A percentile compares a stretch with the other conserved stretches of the same genome.
Conservation (phyloP, 2,797 vertebrate genomes). For the Sparus aurata region DNA sequence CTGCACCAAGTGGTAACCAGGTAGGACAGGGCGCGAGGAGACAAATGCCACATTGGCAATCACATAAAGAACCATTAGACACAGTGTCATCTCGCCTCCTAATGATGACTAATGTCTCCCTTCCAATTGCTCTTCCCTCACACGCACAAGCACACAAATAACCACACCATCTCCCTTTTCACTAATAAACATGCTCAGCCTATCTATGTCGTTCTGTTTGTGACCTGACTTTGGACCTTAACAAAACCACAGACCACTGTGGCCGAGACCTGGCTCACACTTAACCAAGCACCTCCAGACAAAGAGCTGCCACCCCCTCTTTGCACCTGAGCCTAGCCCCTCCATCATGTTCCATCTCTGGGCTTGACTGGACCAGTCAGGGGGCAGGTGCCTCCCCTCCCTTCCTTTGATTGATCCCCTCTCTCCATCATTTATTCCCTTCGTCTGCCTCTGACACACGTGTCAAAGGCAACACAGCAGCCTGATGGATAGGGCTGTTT, state of each 20-base stretch:
- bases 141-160: constrained; percentile 28
- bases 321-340: constrained; percentile 85
- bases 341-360: constrained; percentile 85
- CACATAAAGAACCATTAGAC: constrained; percentile 91
- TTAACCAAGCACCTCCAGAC: constrained; percentile 78
- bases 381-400: constrained; percentile 81
- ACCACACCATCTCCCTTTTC: constrained; percentile 7
- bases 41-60: constrained; percentile 92
- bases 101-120: constrained; percentile 97
- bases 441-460: constrained; percentile 79
- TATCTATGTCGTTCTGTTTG: constrained; percentile 24
- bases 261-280: constrained; percentile 65
- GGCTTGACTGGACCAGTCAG: constrained; percentile 81
- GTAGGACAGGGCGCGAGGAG: constrained; percentile 90
- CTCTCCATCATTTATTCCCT: constrained; percentile 84
- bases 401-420: constrained; percentile 84
- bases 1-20: constrained; percentile 88
- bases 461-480: constrained; percentile 81
- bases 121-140: constrained; percentile 46
- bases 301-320: constrained; percentile 72
- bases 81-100: constrained; percentile 91
- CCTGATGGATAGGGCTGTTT: constrained; percentile 87
- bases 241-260: constrained; percentile 53
- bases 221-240: constrained; percentile 73
- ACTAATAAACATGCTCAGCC: constrained; percentile 44